Evolutionary conservation across 2,113 vertebrate species (phyloP).

Genomic region (Theristicus caerulescens): DNA sequence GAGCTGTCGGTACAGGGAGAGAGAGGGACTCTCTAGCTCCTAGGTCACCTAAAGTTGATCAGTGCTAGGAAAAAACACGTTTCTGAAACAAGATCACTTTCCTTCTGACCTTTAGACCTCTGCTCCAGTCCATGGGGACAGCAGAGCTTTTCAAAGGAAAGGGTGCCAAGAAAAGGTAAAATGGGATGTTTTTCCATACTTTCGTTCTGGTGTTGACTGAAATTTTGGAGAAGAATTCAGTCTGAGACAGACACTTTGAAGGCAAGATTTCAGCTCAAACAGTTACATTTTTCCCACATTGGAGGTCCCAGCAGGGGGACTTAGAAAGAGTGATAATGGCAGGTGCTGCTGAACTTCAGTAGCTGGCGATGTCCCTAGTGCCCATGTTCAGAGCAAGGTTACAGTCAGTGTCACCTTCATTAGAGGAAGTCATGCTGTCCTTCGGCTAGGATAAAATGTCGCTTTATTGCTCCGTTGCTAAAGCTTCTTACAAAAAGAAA

Average conservation of each 20-base stretch:
- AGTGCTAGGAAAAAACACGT: not conserved
- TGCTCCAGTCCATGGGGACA: not conserved
- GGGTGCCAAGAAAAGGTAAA: not conserved
- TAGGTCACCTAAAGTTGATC: not conserved
- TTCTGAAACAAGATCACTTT: not conserved
- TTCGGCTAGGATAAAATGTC: not conserved
- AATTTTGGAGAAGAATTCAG: not conserved
- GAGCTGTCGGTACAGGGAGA: rapidly evolving
- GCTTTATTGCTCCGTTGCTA: not conserved
- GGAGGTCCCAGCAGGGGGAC: not conserved
- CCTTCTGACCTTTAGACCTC: not conserved
- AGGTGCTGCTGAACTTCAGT: not conserved
- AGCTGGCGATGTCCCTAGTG: rapidly evolving
- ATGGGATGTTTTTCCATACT: not conserved
- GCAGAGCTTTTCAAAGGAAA: not conserved
- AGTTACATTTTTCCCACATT: not conserved
- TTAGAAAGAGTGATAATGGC: not conserved
- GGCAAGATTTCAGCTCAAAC: not conserved
- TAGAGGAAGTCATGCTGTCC: not conserved
- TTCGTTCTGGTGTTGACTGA: not conserved
- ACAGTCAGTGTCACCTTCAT: not conserved
- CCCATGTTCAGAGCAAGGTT: not conserved
- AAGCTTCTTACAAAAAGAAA: not conserved
- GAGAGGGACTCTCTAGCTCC: not conserved
- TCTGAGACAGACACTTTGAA: not conserved